A percentile compares a stretch with the other conserved stretches of the same genome.
These are phyloP conservation scores for Protonibea diacanthus DNA, from an alignment of 2,797 vertebrate genomes.

Conservation along the genomic window DNA sequence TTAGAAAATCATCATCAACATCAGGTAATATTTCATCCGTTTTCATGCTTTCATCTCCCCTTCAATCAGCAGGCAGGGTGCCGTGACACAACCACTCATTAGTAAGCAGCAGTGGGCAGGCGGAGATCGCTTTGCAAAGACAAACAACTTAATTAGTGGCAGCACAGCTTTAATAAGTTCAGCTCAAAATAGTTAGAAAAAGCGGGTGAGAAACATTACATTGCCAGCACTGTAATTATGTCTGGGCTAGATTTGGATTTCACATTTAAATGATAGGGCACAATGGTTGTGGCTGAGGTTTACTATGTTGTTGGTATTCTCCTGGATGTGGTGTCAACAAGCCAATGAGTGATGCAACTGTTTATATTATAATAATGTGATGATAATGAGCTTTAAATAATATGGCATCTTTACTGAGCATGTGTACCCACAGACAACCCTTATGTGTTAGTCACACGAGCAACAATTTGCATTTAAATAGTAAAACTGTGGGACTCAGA, in stretches of 20 bases:
- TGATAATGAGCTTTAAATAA: slow-evolving; percentile 20
- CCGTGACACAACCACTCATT: slow-evolving; percentile 75
- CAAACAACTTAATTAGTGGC: slow-evolving; percentile 85
- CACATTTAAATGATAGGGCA: slow-evolving; percentile 42
- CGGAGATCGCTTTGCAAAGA: slow-evolving; percentile 77
- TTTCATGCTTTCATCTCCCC: slow-evolving; percentile 61
- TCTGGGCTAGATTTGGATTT: slow-evolving; percentile 47
- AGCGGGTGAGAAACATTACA: slow-evolving; percentile 60
- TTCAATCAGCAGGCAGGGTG: slow-evolving; percentile 66
- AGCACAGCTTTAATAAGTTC: slow-evolving; percentile 76
- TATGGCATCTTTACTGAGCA: not conserved
- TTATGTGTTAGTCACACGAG: not conserved
- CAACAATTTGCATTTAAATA: slow-evolving; percentile 23
- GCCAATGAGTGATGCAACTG: slow-evolving; percentile 27
- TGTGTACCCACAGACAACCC: not conserved
- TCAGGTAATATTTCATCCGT: slow-evolving; percentile 60
- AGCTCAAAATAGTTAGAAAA: slow-evolving; percentile 76
- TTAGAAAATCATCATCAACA: slow-evolving; percentile 43
- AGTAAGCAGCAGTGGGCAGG: slow-evolving; percentile 73
- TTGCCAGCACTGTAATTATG: slow-evolving; percentile 69
- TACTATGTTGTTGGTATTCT: slow-evolving; percentile 38
- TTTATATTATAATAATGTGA: slow-evolving; percentile 1
- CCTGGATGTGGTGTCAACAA: slow-evolving; percentile 32
- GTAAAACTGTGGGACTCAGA: slow-evolving; percentile 9
- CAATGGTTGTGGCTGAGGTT: slow-evolving; percentile 30